These are phyloP conservation scores for Triplophysa yarkandensis DNA, from an alignment of 2,797 vertebrate genomes.

Conservation along the genomic window DNA sequence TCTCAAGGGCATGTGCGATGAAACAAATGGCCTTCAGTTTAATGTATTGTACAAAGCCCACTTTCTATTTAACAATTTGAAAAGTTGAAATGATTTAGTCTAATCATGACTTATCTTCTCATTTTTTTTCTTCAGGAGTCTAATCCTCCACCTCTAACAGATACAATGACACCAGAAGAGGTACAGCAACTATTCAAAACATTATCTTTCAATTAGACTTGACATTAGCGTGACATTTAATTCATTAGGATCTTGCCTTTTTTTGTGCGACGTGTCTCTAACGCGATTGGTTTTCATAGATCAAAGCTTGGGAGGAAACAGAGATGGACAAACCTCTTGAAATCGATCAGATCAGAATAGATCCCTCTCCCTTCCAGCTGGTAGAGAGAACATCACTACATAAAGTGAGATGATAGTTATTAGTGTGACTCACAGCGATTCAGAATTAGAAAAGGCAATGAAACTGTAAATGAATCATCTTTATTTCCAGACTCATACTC, in stretches of 20 bases:
- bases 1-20: constrained; percentile 1
- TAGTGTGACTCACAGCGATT: neutral
- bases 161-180: constrained; percentile 81
- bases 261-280: constrained; percentile 29
- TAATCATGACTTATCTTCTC: neutral
- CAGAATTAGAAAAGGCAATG: neutral
- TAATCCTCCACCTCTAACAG: constrained; percentile 63
- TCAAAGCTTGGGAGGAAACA: constrained; percentile 87
- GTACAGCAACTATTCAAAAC: constrained; percentile 58
- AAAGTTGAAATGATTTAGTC: neutral
- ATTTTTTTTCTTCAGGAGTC: constrained; percentile 65
- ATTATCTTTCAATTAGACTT: neutral
- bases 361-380: constrained; percentile 93
- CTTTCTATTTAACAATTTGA: neutral
- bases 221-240: neutral
- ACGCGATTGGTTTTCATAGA: constrained; percentile 71
- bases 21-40: constrained; percentile 5
- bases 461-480: constrained; percentile 23
- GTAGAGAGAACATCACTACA: constrained; percentile 94
- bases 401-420: constrained; percentile 75
- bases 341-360: constrained; percentile 88
- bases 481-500: constrained; percentile 83
- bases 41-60: neutral
- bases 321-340: constrained; percentile 85
- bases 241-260: neutral